A percentile compares a stretch with the other conserved stretches of the same genome.
Evolutionary conservation across 2,888 invertebrate genomes (phyloP).

Genomic region (Apamea anceps): DNA sequence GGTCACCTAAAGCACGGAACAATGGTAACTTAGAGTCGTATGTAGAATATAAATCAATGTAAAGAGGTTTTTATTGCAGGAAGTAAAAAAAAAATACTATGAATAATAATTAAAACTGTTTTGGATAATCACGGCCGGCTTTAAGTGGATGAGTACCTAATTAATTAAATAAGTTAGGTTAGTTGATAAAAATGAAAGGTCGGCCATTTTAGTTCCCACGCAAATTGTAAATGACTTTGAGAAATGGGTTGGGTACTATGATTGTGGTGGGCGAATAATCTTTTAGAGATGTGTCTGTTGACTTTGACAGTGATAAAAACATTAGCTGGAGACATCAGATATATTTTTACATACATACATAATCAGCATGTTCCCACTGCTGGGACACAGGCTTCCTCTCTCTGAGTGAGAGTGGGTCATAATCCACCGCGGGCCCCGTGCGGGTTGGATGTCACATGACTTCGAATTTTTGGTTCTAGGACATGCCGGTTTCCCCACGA

Average conservation of each 20-base stretch:
- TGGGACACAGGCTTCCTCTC: no score
- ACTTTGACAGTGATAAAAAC: constrained; percentile 26
- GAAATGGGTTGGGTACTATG: constrained; percentile 47
- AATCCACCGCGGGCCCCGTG: no score
- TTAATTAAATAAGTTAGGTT: background rate
- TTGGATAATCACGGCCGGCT: constrained; percentile 3
- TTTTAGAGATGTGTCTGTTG: constrained; percentile 29
- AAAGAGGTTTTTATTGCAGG: constrained; percentile 11
- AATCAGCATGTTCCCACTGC: no score
- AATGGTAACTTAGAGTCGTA: constrained; percentile 25
- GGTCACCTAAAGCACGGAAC: constrained; percentile 39
- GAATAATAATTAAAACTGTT: constrained; percentile 22
- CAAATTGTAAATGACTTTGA: constrained; percentile 41
- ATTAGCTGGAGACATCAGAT: background rate
- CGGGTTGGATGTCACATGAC: no score
- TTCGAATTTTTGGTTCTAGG: no score
- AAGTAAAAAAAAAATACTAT: constrained; percentile 21
- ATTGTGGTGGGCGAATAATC: constrained; percentile 42
- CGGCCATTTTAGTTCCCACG: constrained; percentile 45
- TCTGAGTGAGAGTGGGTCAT: no score
- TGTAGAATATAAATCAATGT: constrained; percentile 19
- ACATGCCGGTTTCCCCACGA: no score
- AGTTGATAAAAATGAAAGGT: constrained; percentile 35
- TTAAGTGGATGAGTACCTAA: constrained; percentile 3
- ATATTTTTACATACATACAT: background rate